Conservation (phyloP, 2,888 invertebrate species). For the Trachelus iudaicus region DNA sequence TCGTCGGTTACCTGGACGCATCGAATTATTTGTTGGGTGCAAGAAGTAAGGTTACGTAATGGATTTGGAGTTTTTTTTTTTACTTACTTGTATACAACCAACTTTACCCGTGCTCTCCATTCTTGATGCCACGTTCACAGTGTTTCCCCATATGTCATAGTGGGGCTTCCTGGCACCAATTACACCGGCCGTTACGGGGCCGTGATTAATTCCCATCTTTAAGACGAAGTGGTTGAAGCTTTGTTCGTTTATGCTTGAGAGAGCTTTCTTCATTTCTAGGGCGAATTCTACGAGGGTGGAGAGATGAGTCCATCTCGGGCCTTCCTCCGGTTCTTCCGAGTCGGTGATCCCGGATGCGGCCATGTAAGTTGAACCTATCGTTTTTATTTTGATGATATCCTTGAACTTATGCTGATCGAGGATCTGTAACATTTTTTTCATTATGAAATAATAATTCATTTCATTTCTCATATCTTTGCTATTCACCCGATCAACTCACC, state of each 20-base stretch:
- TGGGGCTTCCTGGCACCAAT: conserved; percentile 95
- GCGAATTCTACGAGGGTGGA: conserved; percentile 90
- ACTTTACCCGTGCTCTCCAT: conserved; percentile 99
- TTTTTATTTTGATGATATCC: conserved; percentile 94
- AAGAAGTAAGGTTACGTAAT: not conserved
- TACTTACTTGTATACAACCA: conserved; percentile 87
- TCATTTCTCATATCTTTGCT: not conserved
- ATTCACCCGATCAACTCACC: conserved; percentile 69
- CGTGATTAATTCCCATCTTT: conserved; percentile 95
- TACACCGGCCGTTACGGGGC: conserved; percentile 94
- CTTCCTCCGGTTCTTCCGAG: conserved; percentile 45
- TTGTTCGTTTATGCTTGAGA: conserved; percentile 92
- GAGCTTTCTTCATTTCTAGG: conserved; percentile 87
- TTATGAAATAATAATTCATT: not conserved
- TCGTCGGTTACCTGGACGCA: conserved; percentile 89
- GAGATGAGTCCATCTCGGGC: conserved; percentile 81
- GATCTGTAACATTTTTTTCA: conserved; percentile 69
- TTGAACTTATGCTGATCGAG: conserved; percentile 86
- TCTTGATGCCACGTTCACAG: conserved; percentile 95
- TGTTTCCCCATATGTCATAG: conserved; percentile 97
- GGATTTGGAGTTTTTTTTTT: not conserved
- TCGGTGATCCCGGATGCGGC: conserved; percentile 78
- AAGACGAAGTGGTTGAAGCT: conserved; percentile 95
- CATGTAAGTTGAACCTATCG: conserved; percentile 95
- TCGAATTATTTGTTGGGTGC: not conserved